A percentile compares a stretch with the other conserved stretches of the same genome.
phyloP scores from a whole-genome alignment of 1,140 invertebrate genomes.

The Mercenaria mercenaria region DNA sequence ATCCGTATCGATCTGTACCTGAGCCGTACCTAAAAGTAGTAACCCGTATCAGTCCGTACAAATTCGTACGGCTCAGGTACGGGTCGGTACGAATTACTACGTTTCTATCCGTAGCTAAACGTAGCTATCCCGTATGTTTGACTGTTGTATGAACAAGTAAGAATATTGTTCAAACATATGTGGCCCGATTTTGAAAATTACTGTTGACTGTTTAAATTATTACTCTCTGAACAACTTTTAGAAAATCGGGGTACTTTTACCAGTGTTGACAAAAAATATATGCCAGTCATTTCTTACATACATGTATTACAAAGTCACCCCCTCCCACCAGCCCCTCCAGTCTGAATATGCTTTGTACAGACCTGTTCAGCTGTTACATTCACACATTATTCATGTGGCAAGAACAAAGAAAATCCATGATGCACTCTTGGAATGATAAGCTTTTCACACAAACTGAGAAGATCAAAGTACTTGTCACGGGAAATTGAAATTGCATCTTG shows the following conservation, averaged over 20 bases:
- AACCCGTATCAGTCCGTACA: too few species aligned
- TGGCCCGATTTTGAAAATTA: too few species aligned
- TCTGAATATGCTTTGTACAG: neutral
- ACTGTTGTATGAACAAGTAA: too few species aligned
- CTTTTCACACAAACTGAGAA: neutral
- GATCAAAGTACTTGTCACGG: neutral
- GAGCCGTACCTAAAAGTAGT: too few species aligned
- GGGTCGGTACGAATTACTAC: too few species aligned
- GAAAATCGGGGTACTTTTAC: neutral
- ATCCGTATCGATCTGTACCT: too few species aligned
- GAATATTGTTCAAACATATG: too few species aligned
- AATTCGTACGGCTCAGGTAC: too few species aligned
- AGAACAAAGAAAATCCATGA: neutral
- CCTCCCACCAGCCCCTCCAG: too few species aligned
- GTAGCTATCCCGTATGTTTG: too few species aligned
- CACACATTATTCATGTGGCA: neutral
- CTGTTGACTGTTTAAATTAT: too few species aligned
- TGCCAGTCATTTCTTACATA: neutral
- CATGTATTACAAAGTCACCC: neutral
- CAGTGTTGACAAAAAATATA: neutral
- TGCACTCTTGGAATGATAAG: slow-evolving; percentile 7
- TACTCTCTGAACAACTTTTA: neutral
- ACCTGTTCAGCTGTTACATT: neutral
- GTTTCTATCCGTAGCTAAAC: too few species aligned
- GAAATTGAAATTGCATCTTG: neutral